phyloP scores from a whole-genome alignment of 2,797 vertebrate species.

The Apogon talboti region DNA sequence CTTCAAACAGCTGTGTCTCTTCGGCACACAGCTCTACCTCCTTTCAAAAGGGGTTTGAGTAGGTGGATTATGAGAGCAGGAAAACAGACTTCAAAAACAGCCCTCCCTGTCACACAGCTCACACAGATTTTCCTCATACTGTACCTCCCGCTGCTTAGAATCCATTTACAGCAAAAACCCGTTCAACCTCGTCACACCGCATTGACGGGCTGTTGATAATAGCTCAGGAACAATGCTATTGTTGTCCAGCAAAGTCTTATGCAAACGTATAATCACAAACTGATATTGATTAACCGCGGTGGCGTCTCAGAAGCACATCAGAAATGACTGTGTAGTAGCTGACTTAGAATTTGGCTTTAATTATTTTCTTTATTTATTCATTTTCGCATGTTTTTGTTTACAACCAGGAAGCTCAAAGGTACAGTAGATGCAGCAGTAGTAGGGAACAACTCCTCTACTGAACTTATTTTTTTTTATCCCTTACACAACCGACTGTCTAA shows the following conservation, averaged over 20 bases:
- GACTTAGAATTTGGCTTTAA: too few species aligned
- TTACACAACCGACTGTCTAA: neutral
- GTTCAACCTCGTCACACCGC: conserved; percentile 15
- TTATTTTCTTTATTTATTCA: conserved; percentile 13
- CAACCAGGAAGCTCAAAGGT: neutral
- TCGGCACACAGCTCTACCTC: conserved; percentile 26
- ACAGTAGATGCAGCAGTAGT: neutral
- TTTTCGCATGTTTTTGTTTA: neutral
- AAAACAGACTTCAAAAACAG: conserved; percentile 76
- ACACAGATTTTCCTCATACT: conserved; percentile 37
- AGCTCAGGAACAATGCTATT: conserved; percentile 21
- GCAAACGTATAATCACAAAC: conserved; percentile 19
- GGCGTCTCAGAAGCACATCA: conserved; percentile 9
- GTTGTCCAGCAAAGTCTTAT: conserved; percentile 11
- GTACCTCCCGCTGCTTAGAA: conserved; percentile 51
- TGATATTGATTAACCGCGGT: conserved; percentile 19
- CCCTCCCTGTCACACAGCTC: conserved; percentile 43
- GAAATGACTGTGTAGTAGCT: conserved; percentile 14
- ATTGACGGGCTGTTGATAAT: conserved; percentile 31
- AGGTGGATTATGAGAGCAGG: conserved; percentile 71
- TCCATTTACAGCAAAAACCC: conserved; percentile 50
- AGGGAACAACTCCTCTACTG: too few species aligned
- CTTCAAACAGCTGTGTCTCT: conserved; percentile 58
- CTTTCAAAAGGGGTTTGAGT: conserved; percentile 64
- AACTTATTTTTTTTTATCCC: neutral